Evolutionary conservation across 2,113 vertebrate genomes (phyloP).

Genomic region (Oncorhynchus tshawytscha): DNA sequence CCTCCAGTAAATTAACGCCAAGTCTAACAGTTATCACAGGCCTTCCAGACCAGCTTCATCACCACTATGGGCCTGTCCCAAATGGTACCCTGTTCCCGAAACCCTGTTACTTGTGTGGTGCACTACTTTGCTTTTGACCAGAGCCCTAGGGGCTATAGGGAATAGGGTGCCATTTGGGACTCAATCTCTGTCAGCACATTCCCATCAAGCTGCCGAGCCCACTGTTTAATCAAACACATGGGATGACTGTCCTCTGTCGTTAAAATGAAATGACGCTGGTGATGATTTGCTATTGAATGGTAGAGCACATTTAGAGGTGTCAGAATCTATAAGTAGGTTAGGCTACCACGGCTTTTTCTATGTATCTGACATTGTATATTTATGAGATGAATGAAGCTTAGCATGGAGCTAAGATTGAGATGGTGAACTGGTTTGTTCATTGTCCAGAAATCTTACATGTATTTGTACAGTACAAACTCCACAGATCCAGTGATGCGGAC

Average conservation of each 20-base stretch:
- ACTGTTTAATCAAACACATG: not conserved
- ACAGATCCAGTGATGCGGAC: not conserved
- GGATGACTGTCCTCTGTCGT: no score
- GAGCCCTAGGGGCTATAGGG: no score
- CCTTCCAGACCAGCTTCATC: not conserved
- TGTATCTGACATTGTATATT: not conserved
- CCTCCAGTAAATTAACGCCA: not conserved
- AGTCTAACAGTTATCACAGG: not conserved
- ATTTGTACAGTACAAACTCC: not conserved
- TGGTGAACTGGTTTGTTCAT: no score
- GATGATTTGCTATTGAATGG: not conserved
- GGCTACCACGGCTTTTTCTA: no score
- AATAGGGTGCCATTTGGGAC: no score
- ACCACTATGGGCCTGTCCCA: not conserved
- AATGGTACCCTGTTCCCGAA: no score
- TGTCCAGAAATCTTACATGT: no score
- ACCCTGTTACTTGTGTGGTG: no score
- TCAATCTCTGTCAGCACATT: not conserved
- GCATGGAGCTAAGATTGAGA: no score
- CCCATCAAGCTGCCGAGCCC: not conserved
- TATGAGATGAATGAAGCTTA: not conserved
- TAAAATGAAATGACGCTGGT: not conserved
- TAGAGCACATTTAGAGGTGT: not conserved
- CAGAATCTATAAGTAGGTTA: not conserved
- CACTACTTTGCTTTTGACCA: no score